phyloP scores from a whole-genome alignment of 2,888 invertebrate genomes.

The Trilocha varians region DNA sequence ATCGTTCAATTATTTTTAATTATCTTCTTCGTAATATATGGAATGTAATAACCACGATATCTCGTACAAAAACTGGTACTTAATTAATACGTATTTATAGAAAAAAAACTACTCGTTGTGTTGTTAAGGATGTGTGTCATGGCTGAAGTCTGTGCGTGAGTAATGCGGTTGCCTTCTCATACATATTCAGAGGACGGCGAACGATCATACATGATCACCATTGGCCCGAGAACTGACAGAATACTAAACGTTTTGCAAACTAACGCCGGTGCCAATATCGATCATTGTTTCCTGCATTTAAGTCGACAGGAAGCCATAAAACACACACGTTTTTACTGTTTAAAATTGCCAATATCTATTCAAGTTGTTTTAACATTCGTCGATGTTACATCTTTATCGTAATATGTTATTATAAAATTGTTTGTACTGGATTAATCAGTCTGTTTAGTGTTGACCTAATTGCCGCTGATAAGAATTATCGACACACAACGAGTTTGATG shows the following conservation, averaged over 20 bases:
- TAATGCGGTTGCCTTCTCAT: constrained; percentile 43
- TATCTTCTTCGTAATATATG: too few relatives aligned
- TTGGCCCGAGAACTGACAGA: constrained; percentile 56
- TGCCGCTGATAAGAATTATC: constrained; percentile 54
- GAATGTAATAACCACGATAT: too few relatives aligned
- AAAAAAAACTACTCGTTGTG: constrained; percentile 34
- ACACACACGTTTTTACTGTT: constrained; percentile 5
- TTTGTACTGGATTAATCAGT: constrained; percentile 27
- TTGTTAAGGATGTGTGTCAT: constrained; percentile 54
- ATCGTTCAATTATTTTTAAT: too few relatives aligned
- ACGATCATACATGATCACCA: constrained; percentile 46
- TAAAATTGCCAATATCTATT: background rate
- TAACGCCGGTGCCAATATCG: constrained; percentile 54
- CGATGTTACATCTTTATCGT: background rate
- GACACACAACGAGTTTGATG: constrained; percentile 37
- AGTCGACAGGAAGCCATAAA: constrained; percentile 24
- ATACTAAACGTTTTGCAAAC: constrained; percentile 57
- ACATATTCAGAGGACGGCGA: constrained; percentile 56
- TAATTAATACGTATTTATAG: too few relatives aligned
- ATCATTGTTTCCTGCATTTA: constrained; percentile 46
- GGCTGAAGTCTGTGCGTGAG: constrained; percentile 48
- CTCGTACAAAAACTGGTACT: too few relatives aligned
- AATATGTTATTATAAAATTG: constrained; percentile 13
- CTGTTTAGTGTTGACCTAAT: constrained; percentile 54
- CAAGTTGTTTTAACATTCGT: background rate